Conservation (phyloP, 2,888 invertebrate genomes). For the Hypena proboscidalis region DNA sequence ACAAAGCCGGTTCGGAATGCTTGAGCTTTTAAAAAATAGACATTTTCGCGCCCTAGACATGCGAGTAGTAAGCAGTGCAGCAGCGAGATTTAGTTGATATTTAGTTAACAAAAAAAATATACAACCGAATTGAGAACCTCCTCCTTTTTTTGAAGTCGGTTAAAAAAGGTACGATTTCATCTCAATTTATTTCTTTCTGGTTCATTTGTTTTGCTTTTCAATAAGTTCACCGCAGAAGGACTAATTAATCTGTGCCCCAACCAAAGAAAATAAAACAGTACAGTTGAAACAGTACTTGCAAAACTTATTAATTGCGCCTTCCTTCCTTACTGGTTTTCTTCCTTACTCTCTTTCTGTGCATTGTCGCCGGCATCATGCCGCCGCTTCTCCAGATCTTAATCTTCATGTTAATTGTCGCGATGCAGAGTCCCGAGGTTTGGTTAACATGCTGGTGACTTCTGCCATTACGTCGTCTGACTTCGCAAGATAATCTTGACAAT, state of each 20-base stretch:
- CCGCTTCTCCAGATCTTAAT: conserved; percentile 63
- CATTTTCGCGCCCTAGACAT: too few species aligned
- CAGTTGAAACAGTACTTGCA: conserved; percentile 32
- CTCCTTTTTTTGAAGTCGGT: too few species aligned
- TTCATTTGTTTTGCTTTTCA: too few species aligned
- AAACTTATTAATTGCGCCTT: conserved; percentile 42
- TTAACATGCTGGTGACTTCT: conserved; percentile 74
- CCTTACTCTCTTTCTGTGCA: conserved; percentile 48
- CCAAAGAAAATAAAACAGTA: conserved; percentile 33
- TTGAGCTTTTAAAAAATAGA: too few species aligned
- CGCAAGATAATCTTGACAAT: conserved; percentile 36
- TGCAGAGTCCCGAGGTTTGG: conserved; percentile 58
- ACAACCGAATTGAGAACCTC: too few species aligned
- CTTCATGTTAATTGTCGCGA: conserved; percentile 69
- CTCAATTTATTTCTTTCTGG: too few species aligned
- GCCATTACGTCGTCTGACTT: conserved; percentile 55
- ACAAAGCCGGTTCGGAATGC: too few species aligned
- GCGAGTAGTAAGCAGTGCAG: too few species aligned
- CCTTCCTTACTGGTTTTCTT: conserved; percentile 41
- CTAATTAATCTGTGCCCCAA: conserved; percentile 31
- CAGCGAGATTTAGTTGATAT: too few species aligned
- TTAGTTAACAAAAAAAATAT: too few species aligned
- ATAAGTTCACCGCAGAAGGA: too few species aligned
- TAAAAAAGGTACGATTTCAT: too few species aligned
- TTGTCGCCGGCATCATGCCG: conserved; percentile 55